Conservation (phyloP, 2,888 invertebrate species). For the Melanchra persicariae region DNA sequence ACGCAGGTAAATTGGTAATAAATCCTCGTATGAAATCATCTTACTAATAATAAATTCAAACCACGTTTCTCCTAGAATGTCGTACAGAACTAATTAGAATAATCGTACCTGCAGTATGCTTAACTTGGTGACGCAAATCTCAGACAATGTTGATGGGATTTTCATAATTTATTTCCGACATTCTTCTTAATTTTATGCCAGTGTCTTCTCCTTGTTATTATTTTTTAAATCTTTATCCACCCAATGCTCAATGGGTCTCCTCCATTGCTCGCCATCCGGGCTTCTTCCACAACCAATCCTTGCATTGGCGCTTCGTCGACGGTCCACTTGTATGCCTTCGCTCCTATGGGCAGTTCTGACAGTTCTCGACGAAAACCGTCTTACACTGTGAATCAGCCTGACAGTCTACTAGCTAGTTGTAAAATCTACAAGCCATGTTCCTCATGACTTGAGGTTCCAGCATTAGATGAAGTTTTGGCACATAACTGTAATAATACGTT, state of each 20-base stretch:
- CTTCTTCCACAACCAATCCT: too few species aligned
- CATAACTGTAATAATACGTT: background rate
- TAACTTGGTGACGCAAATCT: background rate
- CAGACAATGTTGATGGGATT: conserved; percentile 3
- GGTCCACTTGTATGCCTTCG: too few species aligned
- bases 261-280: too few species aligned
- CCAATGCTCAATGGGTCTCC: too few species aligned
- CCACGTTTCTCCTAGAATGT: conserved; percentile 34
- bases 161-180: background rate
- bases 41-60: conserved; percentile 41
- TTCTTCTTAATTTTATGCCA: background rate
- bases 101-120: conserved; percentile 24
- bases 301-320: background rate
- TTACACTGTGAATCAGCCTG: too few species aligned
- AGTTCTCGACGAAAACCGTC: background rate
- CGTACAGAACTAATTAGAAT: conserved; percentile 31
- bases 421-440: background rate
- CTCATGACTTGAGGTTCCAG: background rate
- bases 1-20: conserved; percentile 3
- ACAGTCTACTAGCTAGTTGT: too few species aligned
- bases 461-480: background rate
- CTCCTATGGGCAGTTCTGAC: background rate
- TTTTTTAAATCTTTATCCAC: too few species aligned
- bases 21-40: conserved; percentile 49
- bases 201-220: too few species aligned